A percentile compares a stretch with the other conserved stretches of the same genome.
phyloP scores from a whole-genome alignment of 2,888 invertebrate genomes.

The Alitta virens region DNA sequence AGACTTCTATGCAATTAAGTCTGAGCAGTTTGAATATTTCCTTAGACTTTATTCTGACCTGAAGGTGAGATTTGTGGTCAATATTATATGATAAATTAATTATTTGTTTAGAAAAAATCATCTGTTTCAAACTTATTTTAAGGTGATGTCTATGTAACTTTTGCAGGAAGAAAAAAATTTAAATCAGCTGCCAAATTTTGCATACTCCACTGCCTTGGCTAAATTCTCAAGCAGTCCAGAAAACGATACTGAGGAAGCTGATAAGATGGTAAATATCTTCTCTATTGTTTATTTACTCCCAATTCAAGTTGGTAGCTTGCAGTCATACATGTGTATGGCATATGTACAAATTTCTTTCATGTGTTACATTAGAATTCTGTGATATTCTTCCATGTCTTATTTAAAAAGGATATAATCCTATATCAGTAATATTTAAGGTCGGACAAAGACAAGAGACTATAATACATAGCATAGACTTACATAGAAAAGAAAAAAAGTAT shows the following conservation, averaged over 20 bases:
- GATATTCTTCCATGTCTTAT: too few species aligned
- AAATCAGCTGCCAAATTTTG: constrained; percentile 82
- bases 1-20: constrained; percentile 78
- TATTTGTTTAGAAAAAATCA: too few species aligned
- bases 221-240: constrained; percentile 35
- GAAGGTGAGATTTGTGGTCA: constrained; percentile 39
- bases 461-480: too few species aligned
- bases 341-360: too few species aligned
- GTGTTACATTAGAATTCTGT: too few species aligned
- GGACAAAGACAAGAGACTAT: too few species aligned
- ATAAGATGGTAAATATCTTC: constrained; percentile 58
- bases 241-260: constrained; percentile 51
- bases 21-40: constrained; percentile 73
- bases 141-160: constrained; percentile 1
- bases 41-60: constrained; percentile 59
- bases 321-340: too few species aligned
- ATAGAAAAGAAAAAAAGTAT: too few species aligned
- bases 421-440: too few species aligned
- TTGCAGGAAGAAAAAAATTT: constrained; percentile 65
- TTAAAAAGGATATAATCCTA: too few species aligned
- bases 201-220: constrained; percentile 75
- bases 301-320: background rate
- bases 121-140: too few species aligned
- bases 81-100: too few species aligned
- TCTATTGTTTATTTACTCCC: background rate